Base-by-base conservation (phyloP, 2,888 invertebrate genomes). In the Pediacus dermestoides region DNA sequence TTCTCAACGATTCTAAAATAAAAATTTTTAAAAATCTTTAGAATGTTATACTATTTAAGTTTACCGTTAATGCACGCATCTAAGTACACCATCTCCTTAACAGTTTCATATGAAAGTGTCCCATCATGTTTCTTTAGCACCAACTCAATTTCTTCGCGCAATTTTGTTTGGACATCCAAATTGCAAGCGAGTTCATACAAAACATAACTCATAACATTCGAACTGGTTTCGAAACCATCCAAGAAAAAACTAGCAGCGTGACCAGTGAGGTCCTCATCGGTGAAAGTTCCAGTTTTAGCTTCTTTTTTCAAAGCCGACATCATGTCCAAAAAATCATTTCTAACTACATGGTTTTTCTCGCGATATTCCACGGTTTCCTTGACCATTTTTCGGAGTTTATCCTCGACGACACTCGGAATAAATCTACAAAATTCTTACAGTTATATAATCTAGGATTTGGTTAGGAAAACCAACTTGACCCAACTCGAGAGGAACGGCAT, bases 141-240 rank as follows among this genome's bases (percentile, higher is more conserved):
- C 1, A 32, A 44, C 1, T 61, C 50, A 2, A 76, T 67, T 50
- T 76, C 74, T 1, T 55, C 37, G 9, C 71, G 57, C 1, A 71
- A 45, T 34, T 61, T 70, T 1, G 63, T 52, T 44, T 76, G 76
- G 0, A 70, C 48, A 1, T 67, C 55, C 1, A 60, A 66, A 50
- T 75, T 67, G 2, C 62, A 53, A 4, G 75, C 72, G 27, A 78
- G 48, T 51, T 74, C 72, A 48, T 66, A 75, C 4, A 74, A 53
- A 0, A 65, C 60, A 41, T 66, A 74, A 43, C 68, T 66, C 54
- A 75, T 59, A 2, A 70, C 70, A n/a, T 70, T 67, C 3, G 71
- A 67, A 6, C 74, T 74, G 0, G 77, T 75, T 56, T 77, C 77
- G 39, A 71, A 75, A 1, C 77, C 77, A 16, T 74, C 77, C 0